phyloP scores from a whole-genome alignment of 92 coral and sea anemone genomes.

The Montipora capitata region DNA sequence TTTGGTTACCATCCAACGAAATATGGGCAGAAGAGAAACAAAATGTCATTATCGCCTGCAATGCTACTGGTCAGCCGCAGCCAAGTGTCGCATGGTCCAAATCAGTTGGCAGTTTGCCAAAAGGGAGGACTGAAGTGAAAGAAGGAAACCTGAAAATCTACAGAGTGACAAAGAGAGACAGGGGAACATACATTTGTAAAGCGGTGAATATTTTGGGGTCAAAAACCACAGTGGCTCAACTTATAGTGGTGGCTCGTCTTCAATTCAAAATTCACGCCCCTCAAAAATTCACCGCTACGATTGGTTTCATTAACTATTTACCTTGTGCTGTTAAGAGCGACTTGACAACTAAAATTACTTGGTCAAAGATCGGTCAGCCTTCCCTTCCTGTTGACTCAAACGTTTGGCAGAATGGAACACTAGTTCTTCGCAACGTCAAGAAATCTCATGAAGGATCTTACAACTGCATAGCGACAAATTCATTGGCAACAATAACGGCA shows the following conservation, averaged over 20 bases:
- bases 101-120: neutral
- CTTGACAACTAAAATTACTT: constrained; percentile 22
- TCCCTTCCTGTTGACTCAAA: neutral
- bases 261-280: constrained; percentile 34
- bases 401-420: constrained; percentile 48
- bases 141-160: constrained; percentile 1
- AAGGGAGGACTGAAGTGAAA: neutral
- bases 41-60: neutral
- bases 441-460: neutral
- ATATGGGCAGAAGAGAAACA: neutral
- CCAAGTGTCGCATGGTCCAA: constrained; percentile 1
- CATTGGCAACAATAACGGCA: constrained; percentile 48
- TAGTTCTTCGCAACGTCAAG: constrained; percentile 33
- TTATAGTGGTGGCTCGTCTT: constrained; percentile 35
- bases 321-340: constrained; percentile 41
- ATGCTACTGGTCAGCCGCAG: constrained; percentile 6
- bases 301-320: constrained; percentile 9
- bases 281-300: neutral
- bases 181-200: constrained; percentile 42
- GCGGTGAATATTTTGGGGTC: constrained; percentile 37
- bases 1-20: neutral
- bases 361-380: constrained; percentile 30
- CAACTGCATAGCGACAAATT: constrained; percentile 25
- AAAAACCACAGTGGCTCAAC: constrained; percentile 10
- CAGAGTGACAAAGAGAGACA: constrained; percentile 19